Conservation (phyloP, 2,113 vertebrate genomes). For the Ploceus nigricollis region DNA sequence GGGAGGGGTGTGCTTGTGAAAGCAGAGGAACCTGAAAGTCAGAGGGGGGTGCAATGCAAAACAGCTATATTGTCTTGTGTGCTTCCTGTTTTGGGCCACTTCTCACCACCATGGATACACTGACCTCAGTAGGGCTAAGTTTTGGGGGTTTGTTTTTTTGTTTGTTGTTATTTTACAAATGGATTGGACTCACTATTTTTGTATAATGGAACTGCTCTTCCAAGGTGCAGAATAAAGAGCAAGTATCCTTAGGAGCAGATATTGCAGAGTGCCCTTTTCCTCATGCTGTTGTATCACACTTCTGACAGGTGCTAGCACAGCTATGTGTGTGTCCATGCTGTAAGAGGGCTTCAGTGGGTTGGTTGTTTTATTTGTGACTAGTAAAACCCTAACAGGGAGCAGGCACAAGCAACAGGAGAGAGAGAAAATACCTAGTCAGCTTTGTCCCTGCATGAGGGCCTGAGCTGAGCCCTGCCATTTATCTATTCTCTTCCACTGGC, state of each 20-base stretch:
- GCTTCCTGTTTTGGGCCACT: neutral
- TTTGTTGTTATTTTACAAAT: neutral
- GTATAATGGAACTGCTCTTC: neutral
- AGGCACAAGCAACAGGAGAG: neutral
- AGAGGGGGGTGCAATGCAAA: neutral
- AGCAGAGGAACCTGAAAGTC: neutral
- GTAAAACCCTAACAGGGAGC: neutral
- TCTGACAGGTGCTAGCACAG: neutral
- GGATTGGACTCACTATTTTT: neutral
- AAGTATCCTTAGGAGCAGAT: neutral
- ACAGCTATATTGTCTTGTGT: neutral
- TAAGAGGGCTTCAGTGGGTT: neutral
- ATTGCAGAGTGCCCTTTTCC: rapidly evolving
- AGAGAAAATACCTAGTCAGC: constrained; percentile 15
- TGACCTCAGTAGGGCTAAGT: neutral
- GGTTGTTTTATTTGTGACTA: neutral
- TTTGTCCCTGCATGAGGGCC: neutral
- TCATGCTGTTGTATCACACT: neutral
- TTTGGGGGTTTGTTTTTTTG: neutral
- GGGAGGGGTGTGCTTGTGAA: neutral
- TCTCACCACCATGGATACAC: neutral
- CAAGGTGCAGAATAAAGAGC: neutral
- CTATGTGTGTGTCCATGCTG: neutral
- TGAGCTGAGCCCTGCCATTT: neutral
- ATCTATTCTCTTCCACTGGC: neutral